Evolutionary conservation across 2,113 vertebrate genomes (phyloP).

Genomic region (Muntiacus reevesi): DNA sequence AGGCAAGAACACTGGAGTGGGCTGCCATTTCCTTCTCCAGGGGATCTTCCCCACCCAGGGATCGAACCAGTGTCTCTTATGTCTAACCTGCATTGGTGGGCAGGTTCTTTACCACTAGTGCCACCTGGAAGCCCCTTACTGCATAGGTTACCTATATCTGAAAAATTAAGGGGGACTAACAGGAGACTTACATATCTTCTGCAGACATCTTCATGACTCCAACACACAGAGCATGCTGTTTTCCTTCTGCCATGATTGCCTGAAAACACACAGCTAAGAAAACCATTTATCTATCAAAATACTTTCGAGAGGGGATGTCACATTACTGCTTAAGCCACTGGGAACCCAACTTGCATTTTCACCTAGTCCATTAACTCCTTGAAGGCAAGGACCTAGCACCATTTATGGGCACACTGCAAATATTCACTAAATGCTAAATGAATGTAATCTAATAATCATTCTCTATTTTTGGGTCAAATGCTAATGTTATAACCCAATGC

Average conservation of each 20-base stretch:
- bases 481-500: not conserved
- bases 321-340: not conserved
- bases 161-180: conserved; percentile 49
- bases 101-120: not conserved
- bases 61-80: not conserved
- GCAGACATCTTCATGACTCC: not conserved
- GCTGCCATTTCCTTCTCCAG: not conserved
- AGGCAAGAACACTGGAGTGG: not conserved
- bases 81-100: not conserved
- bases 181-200: conserved; percentile 6
- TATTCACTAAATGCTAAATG: conserved; percentile 27
- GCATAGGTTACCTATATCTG: not conserved
- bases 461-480: conserved; percentile 26
- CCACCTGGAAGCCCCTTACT: not conserved
- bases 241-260: not conserved
- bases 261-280: conserved; percentile 64
- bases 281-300: conserved; percentile 39
- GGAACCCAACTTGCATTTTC: not conserved
- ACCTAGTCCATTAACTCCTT: not conserved
- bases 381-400: not conserved
- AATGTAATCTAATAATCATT: conserved; percentile 6
- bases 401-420: not conserved
- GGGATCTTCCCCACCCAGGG: not conserved
- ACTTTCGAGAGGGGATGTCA: not conserved
- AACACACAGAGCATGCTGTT: not conserved